Evolutionary conservation across 2,797 vertebrate species (phyloP), one percentile per base, ranked within the genome.

Genomic region (Hypotaenidia okinawae): DNA sequence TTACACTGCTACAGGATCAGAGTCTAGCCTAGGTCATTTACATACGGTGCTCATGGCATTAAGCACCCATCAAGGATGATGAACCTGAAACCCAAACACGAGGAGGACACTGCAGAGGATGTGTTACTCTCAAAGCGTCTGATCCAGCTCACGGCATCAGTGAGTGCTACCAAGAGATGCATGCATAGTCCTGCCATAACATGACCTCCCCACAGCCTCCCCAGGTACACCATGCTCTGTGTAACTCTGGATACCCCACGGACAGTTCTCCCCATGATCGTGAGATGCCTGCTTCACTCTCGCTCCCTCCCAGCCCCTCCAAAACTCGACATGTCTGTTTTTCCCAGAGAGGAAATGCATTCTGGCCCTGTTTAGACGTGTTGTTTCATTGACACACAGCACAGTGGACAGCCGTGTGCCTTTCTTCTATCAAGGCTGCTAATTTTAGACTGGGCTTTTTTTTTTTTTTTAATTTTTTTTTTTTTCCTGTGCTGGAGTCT

Each of bases 401-500:
- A 84, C 91, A 94, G 92, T 84, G 95, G 77, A 94, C 91, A 83
- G 93, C 93, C 76, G 8, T 93, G 93, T 58, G 96, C 92, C 97
- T 97, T 97, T 97, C 96, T 98, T 97, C 97, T 97, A 93, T 91
- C 96, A 84, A 30, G 33, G 74, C 92, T 89, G 98, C 99, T 99
- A 99, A 99, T 99, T 99, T 99, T 99, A 99, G 99, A 95, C 33
- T 70, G 33, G 69, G 69, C 27, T 66, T 77, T 92, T 90, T 96
- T 89, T 27, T 45, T 96, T 96, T 93, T 32, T 54, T 4, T 14
- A 19, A 45, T 32, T 8, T 51, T 97, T 97, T 97, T 97, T 93
- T 93, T 86, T 96, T 69, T 85, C 91, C 97, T 97, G 96, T 97
- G 94, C 96, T 97, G 83, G 45, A 97, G 98, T 98, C 98, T 97